phyloP scores from a whole-genome alignment of 2,888 invertebrate species.

The Toxonevra muliebris region DNA sequence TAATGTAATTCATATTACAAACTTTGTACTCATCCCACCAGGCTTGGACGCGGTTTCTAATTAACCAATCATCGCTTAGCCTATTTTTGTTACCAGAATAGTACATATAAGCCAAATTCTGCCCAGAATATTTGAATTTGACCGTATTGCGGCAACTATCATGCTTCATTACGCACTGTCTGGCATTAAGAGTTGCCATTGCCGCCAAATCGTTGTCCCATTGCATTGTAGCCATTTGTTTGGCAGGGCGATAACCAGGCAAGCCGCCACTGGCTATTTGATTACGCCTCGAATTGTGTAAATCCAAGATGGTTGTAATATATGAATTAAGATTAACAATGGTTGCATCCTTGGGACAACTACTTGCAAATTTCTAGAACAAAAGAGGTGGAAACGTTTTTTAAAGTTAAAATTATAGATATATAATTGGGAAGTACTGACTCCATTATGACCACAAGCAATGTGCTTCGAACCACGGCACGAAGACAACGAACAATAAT shows the following conservation, averaged over 20 bases:
- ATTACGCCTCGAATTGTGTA: conserved; percentile 36
- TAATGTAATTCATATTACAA: not conserved
- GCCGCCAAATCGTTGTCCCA: conserved; percentile 55
- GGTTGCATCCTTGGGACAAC: conserved; percentile 20
- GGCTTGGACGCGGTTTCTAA: not conserved
- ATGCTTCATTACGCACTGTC: conserved; percentile 48
- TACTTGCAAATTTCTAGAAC: conserved; percentile 22
- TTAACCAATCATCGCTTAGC: not conserved
- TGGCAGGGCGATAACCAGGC: conserved; percentile 40
- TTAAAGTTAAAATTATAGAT: not conserved
- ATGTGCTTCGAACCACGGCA: conserved; percentile 22
- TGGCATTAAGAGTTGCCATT: conserved; percentile 52
- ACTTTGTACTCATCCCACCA: conserved; percentile 12
- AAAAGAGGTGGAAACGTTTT: not conserved
- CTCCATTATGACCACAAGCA: conserved; percentile 33
- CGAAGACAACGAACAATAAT: conserved; percentile 28
- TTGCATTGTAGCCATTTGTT: conserved; percentile 54
- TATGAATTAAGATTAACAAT: conserved; percentile 10
- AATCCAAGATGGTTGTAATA: conserved; percentile 13
- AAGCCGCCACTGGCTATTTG: conserved; percentile 32
- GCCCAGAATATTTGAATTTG: conserved; percentile 49
- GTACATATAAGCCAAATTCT: conserved; percentile 48
- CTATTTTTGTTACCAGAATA: conserved; percentile 30
- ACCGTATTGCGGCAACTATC: conserved; percentile 54
- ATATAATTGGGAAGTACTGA: conserved; percentile 10